Evolutionary conservation across 2,888 invertebrate species (phyloP).

Genomic region (Rhimphoctona megacephalus): DNA sequence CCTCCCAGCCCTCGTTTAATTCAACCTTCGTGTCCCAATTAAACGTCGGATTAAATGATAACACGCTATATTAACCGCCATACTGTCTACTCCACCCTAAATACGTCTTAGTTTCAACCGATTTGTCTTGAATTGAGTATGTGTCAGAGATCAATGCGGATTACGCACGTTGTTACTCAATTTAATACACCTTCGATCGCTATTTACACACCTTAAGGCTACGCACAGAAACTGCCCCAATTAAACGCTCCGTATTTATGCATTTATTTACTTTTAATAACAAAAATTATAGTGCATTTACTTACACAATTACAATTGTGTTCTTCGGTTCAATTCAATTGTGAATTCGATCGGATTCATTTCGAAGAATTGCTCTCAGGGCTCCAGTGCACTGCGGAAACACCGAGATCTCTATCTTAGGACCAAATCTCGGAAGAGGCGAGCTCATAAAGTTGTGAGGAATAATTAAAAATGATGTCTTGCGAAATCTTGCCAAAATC

Average conservation of each 20-base stretch:
- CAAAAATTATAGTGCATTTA: background rate
- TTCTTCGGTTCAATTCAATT: too few relatives aligned
- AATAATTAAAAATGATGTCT: too few relatives aligned
- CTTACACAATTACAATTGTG: too few relatives aligned
- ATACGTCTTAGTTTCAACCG: constrained; percentile 35
- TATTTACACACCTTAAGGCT: background rate
- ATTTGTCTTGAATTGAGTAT: constrained; percentile 26
- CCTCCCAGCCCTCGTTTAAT: background rate
- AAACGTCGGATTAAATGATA: constrained; percentile 39
- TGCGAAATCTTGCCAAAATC: background rate
- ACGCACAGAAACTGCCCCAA: background rate
- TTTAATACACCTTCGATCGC: background rate
- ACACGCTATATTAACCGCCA: background rate
- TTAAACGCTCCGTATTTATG: background rate
- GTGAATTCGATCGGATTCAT: too few relatives aligned
- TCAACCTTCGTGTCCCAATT: constrained; percentile 26
- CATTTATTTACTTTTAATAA: background rate
- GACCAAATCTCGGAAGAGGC: too few relatives aligned
- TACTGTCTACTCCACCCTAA: background rate
- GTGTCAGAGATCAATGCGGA: constrained; percentile 18
- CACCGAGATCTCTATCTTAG: too few relatives aligned
- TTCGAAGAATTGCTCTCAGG: too few relatives aligned
- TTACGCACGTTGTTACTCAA: constrained; percentile 8
- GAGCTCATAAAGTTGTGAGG: too few relatives aligned
- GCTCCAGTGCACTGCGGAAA: too few relatives aligned